Percentiles rank a stretch among this genome's conserved stretches.
Evolutionary conservation across 1,140 invertebrate genomes (phyloP).

Genomic region (Globodera rostochiensis): DNA sequence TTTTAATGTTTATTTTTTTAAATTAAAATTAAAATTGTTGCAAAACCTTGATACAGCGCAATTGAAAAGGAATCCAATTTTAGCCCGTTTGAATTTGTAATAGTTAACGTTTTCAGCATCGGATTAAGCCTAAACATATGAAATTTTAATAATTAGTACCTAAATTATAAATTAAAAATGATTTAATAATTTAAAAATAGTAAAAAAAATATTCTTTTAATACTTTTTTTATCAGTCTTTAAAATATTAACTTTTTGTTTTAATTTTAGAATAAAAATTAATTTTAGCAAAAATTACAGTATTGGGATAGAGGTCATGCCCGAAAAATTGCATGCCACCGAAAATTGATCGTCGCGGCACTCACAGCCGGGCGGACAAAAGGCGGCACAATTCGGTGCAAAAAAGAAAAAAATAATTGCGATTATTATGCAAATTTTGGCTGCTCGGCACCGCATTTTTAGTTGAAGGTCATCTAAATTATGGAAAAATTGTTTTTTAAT

Average conservation of each 20-base stretch:
- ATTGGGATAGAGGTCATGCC: constrained; percentile 21
- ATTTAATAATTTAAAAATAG: no score
- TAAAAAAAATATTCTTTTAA: no score
- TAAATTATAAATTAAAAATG: neutral
- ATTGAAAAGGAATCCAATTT: constrained; percentile 28
- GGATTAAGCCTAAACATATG: constrained; percentile 17
- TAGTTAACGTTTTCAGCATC: constrained; percentile 19
- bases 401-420: neutral
- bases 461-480: neutral
- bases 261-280: no score
- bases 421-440: neutral
- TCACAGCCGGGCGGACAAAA: constrained; percentile 31
- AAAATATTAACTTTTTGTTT: no score
- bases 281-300: constrained; percentile 6
- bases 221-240: no score
- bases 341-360: constrained; percentile 20
- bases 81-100: constrained; percentile 22
- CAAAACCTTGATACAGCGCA: constrained; percentile 14
- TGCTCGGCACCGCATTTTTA: neutral
- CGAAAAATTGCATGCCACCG: constrained; percentile 19
- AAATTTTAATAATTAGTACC: neutral
- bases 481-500: neutral
- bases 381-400: neutral
- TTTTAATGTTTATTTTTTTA: neutral
- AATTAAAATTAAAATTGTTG: neutral